These are phyloP conservation scores for Chrysomela aeneicollis DNA, from an alignment of 2,888 invertebrate species.

Conservation along the genomic window DNA sequence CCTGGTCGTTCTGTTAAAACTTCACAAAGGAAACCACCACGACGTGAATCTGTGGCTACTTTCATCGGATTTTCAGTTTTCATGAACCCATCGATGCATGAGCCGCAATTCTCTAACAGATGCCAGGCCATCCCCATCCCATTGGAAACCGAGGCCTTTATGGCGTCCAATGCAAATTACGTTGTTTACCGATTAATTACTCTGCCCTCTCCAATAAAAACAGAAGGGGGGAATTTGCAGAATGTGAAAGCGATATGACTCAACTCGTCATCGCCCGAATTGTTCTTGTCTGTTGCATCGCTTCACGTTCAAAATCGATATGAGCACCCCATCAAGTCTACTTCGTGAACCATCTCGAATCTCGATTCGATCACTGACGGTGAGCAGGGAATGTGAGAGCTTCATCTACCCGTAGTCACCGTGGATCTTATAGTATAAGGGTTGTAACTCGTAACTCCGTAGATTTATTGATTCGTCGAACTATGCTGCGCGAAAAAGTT, in stretches of 20 bases:
- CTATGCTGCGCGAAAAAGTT: not conserved
- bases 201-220: slow-evolving; percentile 29
- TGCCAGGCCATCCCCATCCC: not conserved
- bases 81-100: not conserved
- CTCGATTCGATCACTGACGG: slow-evolving; percentile 10
- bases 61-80: not conserved
- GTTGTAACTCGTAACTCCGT: slow-evolving; percentile 4
- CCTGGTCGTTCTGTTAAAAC: too few relatives aligned
- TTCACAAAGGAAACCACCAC: too few relatives aligned
- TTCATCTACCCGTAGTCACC: not conserved
- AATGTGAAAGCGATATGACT: slow-evolving; percentile 22
- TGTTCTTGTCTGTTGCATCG: slow-evolving; percentile 30
- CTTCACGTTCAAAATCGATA: slow-evolving; percentile 30
- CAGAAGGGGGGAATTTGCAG: slow-evolving; percentile 14
- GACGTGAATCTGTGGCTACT: too few relatives aligned
- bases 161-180: slow-evolving; percentile 32
- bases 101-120: slow-evolving; percentile 21
- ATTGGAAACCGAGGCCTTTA: slow-evolving; percentile 8
- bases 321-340: slow-evolving; percentile 21
- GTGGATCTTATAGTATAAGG: slow-evolving; percentile 5
- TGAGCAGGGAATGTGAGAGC: slow-evolving; percentile 16
- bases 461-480: slow-evolving; percentile 2
- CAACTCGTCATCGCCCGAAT: slow-evolving; percentile 28
- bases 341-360: slow-evolving; percentile 13
- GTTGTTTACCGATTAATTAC: slow-evolving; percentile 32